phyloP scores from a whole-genome alignment of 2,113 vertebrate genomes.

The Phoxinus phoxinus region DNA sequence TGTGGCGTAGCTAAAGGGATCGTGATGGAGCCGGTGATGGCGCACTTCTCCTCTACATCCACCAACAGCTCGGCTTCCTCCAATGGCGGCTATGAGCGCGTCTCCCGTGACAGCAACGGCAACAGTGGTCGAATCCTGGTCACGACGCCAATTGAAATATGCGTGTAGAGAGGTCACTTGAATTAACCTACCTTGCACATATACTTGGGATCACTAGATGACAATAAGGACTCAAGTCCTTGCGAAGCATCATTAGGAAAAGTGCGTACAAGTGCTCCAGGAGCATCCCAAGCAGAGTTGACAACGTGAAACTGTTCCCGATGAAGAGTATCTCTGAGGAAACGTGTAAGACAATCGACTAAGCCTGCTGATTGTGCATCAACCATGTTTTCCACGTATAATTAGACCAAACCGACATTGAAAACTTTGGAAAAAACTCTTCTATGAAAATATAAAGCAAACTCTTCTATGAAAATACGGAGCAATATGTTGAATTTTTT shows the following conservation, averaged over 20 bases:
- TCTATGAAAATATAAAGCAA: no score
- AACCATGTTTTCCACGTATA: slow-evolving; percentile 37
- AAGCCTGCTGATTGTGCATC: slow-evolving; percentile 43
- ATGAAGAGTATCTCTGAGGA: slow-evolving; percentile 64
- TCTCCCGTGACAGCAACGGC: slow-evolving; percentile 70
- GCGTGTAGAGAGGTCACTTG: slow-evolving; percentile 68
- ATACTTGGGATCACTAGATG: slow-evolving; percentile 34
- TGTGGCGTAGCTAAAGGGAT: slow-evolving; percentile 63
- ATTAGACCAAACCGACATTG: neutral
- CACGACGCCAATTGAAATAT: slow-evolving; percentile 80
- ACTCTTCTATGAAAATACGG: slow-evolving; percentile 18
- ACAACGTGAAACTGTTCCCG: slow-evolving; percentile 55
- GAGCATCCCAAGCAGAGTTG: slow-evolving; percentile 35
- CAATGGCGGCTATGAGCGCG: slow-evolving; percentile 72
- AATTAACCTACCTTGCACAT: slow-evolving; percentile 27
- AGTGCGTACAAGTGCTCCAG: neutral
- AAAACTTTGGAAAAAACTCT: neutral
- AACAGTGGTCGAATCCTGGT: slow-evolving; percentile 72
- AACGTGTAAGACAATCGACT: slow-evolving; percentile 48
- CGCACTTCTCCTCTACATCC: slow-evolving; percentile 70
- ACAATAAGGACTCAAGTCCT: slow-evolving; percentile 17
- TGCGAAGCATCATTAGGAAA: neutral
- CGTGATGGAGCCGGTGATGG: slow-evolving; percentile 67
- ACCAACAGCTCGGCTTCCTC: slow-evolving; percentile 73
- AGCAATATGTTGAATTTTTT: slow-evolving; percentile 57